A percentile compares a stretch with the other conserved stretches of the same genome.
Conservation (phyloP, 2,797 vertebrate species). For the Pogoniulus pusillus region DNA sequence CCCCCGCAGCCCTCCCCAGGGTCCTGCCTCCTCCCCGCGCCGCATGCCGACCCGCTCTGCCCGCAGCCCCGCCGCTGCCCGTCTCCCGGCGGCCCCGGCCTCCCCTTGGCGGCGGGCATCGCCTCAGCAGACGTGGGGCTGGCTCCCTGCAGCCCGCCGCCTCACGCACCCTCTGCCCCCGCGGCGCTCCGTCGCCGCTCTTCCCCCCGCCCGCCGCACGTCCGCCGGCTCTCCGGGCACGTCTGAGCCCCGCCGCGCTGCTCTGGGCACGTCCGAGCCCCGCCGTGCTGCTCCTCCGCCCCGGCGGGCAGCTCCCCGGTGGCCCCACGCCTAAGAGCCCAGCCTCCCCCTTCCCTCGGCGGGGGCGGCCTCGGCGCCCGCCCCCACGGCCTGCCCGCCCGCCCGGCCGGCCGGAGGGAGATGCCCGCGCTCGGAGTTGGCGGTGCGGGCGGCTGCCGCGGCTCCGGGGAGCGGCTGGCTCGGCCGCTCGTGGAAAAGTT, state of each 20-base stretch:
- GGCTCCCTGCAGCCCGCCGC: background rate
- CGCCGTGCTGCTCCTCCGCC: background rate
- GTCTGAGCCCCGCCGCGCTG: background rate
- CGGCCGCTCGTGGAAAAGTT: conserved; percentile 73
- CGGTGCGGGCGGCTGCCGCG: background rate
- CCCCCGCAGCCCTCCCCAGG: background rate
- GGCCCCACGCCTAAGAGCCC: background rate
- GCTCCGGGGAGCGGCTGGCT: conserved; percentile 34
- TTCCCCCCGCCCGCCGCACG: too few species aligned
- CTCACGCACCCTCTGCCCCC: background rate
- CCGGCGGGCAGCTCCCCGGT: background rate
- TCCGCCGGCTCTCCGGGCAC: background rate
- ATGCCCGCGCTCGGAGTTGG: conserved; percentile 35
- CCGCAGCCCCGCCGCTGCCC: background rate
- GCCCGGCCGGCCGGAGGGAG: background rate
- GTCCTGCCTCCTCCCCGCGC: background rate
- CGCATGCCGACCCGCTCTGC: background rate
- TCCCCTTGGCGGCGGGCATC: background rate
- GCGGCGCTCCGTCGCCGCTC: background rate
- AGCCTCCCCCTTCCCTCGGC: background rate
- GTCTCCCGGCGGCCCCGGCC: background rate
- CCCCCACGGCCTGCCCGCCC: background rate
- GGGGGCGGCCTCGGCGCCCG: background rate
- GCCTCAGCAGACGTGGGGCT: background rate
- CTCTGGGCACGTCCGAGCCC: background rate